Evolutionary conservation across 2,888 invertebrate genomes (phyloP).

Genomic region (Therioaphis trifolii): DNA sequence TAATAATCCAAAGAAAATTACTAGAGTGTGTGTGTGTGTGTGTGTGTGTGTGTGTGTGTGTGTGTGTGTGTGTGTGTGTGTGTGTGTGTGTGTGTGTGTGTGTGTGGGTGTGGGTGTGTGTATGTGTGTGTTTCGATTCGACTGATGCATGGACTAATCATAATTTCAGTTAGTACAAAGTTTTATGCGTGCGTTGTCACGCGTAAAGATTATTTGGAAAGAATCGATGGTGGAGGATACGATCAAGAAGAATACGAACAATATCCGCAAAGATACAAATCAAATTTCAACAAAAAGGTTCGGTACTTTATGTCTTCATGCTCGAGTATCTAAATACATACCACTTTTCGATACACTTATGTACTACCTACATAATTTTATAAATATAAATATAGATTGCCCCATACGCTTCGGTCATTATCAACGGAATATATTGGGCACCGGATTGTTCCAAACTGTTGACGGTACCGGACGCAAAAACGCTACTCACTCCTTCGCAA

Average conservation of each 20-base stretch:
- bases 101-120: too few relatives aligned
- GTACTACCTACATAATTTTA: too few relatives aligned
- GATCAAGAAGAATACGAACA: constrained; percentile 91
- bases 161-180: constrained; percentile 83
- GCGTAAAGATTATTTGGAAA: constrained; percentile 90
- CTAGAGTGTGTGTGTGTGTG: neutral
- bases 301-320: neutral
- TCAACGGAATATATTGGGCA: constrained; percentile 99
- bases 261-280: constrained; percentile 92
- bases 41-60: too few relatives aligned
- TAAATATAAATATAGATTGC: constrained; percentile 77
- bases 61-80: too few relatives aligned
- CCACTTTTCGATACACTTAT: too few relatives aligned
- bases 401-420: constrained; percentile 94
- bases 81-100: too few relatives aligned
- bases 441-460: constrained; percentile 94
- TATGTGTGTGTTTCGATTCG: neutral
- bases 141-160: neutral
- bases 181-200: constrained; percentile 96
- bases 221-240: constrained; percentile 92
- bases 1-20: neutral
- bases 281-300: constrained; percentile 93
- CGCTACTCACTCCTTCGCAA: constrained; percentile 85
- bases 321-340: neutral
- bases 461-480: constrained; percentile 98